Percentiles rank a stretch among this genome's conserved stretches.
These are phyloP conservation scores for Hipposideros larvatus DNA, from an alignment of 2,797 vertebrate species.

Conservation along the genomic window DNA sequence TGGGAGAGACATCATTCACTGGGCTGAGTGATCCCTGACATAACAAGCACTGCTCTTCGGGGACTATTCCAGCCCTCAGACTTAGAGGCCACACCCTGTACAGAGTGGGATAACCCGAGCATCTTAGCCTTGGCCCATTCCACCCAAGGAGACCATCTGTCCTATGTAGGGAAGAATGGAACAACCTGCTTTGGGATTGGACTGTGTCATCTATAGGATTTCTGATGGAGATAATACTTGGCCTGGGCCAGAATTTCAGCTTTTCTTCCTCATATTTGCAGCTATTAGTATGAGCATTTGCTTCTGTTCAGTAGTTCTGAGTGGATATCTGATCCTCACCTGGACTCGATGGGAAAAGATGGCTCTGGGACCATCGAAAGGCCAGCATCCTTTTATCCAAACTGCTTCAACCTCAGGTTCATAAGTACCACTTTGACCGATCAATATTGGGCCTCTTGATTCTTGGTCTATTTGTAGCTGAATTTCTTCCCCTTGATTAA, in stretches of 20 bases:
- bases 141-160: background rate
- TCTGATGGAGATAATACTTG: background rate
- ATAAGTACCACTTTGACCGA: constrained; percentile 80
- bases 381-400: constrained; percentile 77
- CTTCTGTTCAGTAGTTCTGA: constrained; percentile 14
- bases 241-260: background rate
- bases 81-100: background rate
- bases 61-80: constrained; percentile 65
- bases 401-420: constrained; percentile 77
- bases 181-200: background rate
- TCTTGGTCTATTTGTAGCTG: constrained; percentile 84
- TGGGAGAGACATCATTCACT: constrained; percentile 86
- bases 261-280: background rate
- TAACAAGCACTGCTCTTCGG: constrained; percentile 51
- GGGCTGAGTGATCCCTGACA: constrained; percentile 76
- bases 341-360: constrained; percentile 57
- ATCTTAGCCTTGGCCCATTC: background rate
- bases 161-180: background rate
- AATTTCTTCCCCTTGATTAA: constrained; percentile 83
- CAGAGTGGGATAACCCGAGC: background rate
- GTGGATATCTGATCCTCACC: constrained; percentile 56
- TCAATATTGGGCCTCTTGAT: constrained; percentile 79
- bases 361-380: constrained; percentile 55
- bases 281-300: background rate
- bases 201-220: background rate